Conservation (phyloP, 1,140 invertebrate genomes). For the Bombus breviceps region DNA sequence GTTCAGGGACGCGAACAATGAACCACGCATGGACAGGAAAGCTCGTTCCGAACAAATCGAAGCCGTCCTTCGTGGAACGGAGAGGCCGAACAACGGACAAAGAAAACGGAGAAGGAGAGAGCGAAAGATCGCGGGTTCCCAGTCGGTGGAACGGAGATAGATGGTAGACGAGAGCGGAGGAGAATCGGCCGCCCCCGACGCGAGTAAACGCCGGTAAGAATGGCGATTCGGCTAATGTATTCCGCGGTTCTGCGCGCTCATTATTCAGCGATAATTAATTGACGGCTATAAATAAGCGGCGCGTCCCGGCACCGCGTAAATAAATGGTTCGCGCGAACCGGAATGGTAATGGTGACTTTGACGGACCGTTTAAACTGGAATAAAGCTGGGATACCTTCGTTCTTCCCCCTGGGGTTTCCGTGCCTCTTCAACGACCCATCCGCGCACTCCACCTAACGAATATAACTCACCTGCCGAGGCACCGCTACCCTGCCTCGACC, state of each 20-base stretch:
- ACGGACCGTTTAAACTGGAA: slow-evolving; percentile 82
- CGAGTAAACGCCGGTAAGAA: slow-evolving; percentile 74
- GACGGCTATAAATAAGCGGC: slow-evolving; percentile 80
- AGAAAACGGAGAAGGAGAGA: slow-evolving; percentile 15
- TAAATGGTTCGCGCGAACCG: slow-evolving; percentile 81
- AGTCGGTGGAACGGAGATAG: background rate
- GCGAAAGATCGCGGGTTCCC: background rate
- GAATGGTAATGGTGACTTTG: slow-evolving; percentile 82
- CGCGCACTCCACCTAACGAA: slow-evolving; percentile 64
- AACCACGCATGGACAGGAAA: slow-evolving; percentile 55
- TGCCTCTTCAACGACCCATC: slow-evolving; percentile 50
- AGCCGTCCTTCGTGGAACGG: slow-evolving; percentile 32
- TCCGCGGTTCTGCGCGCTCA: slow-evolving; percentile 77
- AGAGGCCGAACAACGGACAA: slow-evolving; percentile 29
- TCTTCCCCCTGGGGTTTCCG: slow-evolving; percentile 66
- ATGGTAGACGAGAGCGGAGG: slow-evolving; percentile 7
- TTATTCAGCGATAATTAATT: slow-evolving; percentile 83
- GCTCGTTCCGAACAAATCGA: slow-evolving; percentile 59
- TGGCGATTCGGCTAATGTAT: slow-evolving; percentile 80
- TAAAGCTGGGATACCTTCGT: slow-evolving; percentile 75
- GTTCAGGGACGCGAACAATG: slow-evolving; percentile 61
- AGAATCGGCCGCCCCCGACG: slow-evolving; percentile 64
- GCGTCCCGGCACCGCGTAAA: slow-evolving; percentile 76
- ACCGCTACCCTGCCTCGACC: background rate
- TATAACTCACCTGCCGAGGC: slow-evolving; percentile 77